phyloP scores from a whole-genome alignment of 2,888 invertebrate species.

The Lacanobia wlatinum region DNA sequence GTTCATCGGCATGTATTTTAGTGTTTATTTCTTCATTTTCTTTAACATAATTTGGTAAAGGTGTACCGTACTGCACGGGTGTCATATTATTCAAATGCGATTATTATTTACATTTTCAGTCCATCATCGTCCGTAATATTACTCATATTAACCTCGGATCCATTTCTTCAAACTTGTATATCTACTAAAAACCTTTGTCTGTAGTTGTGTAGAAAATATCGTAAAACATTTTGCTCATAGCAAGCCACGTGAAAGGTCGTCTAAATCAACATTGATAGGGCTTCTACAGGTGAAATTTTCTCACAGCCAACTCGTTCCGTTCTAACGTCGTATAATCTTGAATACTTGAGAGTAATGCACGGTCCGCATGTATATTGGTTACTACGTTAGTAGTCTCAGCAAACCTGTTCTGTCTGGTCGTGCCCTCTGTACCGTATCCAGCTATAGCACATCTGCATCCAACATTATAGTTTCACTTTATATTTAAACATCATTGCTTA shows the following conservation, averaged over 20 bases:
- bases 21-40: conserved; percentile 17
- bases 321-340: conserved; percentile 82
- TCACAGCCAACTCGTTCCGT: conserved; percentile 80
- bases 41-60: background rate
- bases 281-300: conserved; percentile 87
- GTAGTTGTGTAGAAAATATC: conserved; percentile 41
- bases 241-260: conserved; percentile 64
- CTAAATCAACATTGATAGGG: conserved; percentile 75
- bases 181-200: background rate
- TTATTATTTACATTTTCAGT: background rate
- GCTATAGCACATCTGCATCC: conserved; percentile 78
- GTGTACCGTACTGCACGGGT: background rate
- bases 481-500: conserved; percentile 78
- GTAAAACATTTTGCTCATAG: conserved; percentile 68
- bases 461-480: conserved; percentile 86
- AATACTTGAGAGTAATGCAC: conserved; percentile 76
- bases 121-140: no score
- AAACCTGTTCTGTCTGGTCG: conserved; percentile 86
- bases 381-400: conserved; percentile 86
- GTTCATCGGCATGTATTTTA: conserved; percentile 55
- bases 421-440: conserved; percentile 87
- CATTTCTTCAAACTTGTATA: background rate
- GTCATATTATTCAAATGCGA: background rate
- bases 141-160: background rate
- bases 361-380: conserved; percentile 88